Conservation (phyloP, 2,888 invertebrate species). For the Idaea aversata region DNA sequence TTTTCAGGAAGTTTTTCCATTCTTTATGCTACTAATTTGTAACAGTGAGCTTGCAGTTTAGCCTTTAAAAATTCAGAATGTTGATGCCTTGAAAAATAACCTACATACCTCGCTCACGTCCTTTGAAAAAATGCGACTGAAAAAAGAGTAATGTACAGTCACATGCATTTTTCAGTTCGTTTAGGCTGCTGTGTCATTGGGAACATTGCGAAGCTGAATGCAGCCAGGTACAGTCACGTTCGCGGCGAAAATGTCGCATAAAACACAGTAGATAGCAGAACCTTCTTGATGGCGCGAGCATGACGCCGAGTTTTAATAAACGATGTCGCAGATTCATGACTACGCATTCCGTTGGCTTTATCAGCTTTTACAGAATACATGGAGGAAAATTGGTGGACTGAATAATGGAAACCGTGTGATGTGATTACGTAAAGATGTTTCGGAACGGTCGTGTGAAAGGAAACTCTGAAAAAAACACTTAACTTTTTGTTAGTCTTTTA, state of each 20-base stretch:
- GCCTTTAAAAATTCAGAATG: constrained; percentile 20
- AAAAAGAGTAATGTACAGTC: constrained; percentile 47
- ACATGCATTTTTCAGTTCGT: constrained; percentile 46
- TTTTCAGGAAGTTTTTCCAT: constrained; percentile 3
- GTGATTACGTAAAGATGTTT: not conserved
- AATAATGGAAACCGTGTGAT: not conserved
- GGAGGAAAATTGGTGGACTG: constrained; percentile 3
- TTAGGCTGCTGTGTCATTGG: constrained; percentile 38
- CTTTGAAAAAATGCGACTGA: constrained; percentile 36
- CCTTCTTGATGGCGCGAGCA: constrained; percentile 16
- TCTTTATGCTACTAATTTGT: constrained; percentile 21
- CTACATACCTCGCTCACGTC: constrained; percentile 31
- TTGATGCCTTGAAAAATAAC: constrained; percentile 27
- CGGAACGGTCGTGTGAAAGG: not conserved
- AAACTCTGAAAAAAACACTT: not conserved
- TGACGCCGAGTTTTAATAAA: constrained; percentile 27
- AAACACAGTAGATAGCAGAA: constrained; percentile 27
- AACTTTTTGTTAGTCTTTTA: not conserved
- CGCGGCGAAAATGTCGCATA: constrained; percentile 31
- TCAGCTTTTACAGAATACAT: constrained; percentile 13
- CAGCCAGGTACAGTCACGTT: constrained; percentile 35
- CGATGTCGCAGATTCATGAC: constrained; percentile 24
- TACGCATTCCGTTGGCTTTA: constrained; percentile 20
- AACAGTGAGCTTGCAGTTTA: constrained; percentile 15
- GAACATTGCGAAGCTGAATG: constrained; percentile 31